Conservation (phyloP, 1,140 invertebrate species). For the Linepithema humile region DNA sequence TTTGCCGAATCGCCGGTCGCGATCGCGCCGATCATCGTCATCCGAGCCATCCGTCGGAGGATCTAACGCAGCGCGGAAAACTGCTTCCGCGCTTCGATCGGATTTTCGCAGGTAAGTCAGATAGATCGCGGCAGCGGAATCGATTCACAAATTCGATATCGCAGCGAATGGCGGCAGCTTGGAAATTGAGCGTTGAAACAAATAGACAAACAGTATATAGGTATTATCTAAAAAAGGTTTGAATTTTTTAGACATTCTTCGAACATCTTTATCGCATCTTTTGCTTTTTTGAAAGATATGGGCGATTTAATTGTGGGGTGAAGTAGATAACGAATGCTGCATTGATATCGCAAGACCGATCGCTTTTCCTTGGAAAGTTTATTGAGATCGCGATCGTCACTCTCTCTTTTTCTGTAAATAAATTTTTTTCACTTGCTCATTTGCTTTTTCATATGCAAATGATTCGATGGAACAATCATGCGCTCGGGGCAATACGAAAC, state of each 20-base stretch:
- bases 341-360: background rate
- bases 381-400: background rate
- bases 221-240: background rate
- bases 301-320: background rate
- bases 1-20: slow-evolving; percentile 18
- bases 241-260: background rate
- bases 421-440: slow-evolving; percentile 26
- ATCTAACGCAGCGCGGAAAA: background rate
- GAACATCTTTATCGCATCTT: no score
- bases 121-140: background rate
- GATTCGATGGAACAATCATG: slow-evolving; percentile 71
- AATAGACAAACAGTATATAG: background rate
- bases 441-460: slow-evolving; percentile 79
- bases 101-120: slow-evolving; percentile 36
- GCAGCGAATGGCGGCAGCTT: background rate
- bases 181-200: background rate
- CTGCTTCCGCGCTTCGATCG: slow-evolving; percentile 1
- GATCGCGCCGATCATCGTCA: background rate
- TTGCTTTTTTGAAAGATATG: background rate
- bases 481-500: slow-evolving; percentile 42
- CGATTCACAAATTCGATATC: background rate
- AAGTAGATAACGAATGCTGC: background rate
- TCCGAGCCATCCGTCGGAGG: background rate
- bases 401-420: background rate
- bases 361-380: background rate